Evolutionary conservation across 1,140 invertebrate genomes (phyloP).

Genomic region (Neodiprion virginianus): DNA sequence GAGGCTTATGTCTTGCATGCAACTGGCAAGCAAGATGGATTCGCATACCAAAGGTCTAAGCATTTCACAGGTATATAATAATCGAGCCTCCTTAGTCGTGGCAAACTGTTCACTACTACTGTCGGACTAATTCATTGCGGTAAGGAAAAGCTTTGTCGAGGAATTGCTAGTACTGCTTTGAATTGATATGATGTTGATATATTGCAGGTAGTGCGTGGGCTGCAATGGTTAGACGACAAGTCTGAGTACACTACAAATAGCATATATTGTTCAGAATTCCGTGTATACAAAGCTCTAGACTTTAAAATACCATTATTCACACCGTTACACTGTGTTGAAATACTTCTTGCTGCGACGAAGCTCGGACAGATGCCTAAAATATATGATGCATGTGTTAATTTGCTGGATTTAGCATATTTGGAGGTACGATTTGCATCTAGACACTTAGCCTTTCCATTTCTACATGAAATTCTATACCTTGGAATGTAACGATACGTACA

Average conservation of each 20-base stretch:
- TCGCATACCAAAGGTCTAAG: constrained; percentile 33
- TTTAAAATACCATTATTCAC: constrained; percentile 44
- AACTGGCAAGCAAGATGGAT: constrained; percentile 51
- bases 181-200: neutral
- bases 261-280: constrained; percentile 42
- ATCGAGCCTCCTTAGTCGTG: neutral
- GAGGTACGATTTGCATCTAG: constrained; percentile 33
- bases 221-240: constrained; percentile 33
- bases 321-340: constrained; percentile 41
- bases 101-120: too few relatives aligned
- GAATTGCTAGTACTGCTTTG: too few relatives aligned
- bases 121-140: too few relatives aligned
- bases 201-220: constrained; percentile 35
- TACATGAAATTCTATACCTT: neutral
- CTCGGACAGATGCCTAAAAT: constrained; percentile 33
- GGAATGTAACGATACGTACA: constrained; percentile 12
- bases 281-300: constrained; percentile 41
- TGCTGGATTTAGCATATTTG: constrained; percentile 47
- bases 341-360: constrained; percentile 40
- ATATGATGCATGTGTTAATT: constrained; percentile 23
- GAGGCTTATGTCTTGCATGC: constrained; percentile 46
- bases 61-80: constrained; percentile 37
- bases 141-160: too few relatives aligned
- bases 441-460: neutral
- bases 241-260: constrained; percentile 30